Conservation (phyloP, 2,888 invertebrate genomes). For the Lithophane socia region DNA sequence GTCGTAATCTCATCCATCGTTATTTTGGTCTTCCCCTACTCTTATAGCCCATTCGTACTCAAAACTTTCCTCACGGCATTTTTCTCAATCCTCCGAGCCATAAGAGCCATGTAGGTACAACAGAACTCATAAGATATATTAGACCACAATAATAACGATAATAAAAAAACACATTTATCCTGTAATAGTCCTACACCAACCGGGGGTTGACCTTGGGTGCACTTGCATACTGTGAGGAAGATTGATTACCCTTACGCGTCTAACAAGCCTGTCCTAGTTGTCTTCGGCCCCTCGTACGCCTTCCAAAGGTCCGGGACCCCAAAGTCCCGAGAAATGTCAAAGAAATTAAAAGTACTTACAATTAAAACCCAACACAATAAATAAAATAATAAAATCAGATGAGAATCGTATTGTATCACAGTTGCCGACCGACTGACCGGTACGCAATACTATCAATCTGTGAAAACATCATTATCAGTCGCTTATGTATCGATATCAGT, state of each 20-base stretch:
- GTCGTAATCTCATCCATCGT: background rate
- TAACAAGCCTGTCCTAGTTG: background rate
- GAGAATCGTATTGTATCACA: constrained; percentile 5
- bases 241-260: too few species aligned
- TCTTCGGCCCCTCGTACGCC: background rate
- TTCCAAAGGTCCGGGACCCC: background rate
- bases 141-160: background rate
- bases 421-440: constrained; percentile 17
- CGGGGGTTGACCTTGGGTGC: too few species aligned
- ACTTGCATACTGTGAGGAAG: too few species aligned
- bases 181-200: background rate
- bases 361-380: constrained; percentile 13
- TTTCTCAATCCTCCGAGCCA: background rate
- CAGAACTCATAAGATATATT: background rate
- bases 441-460: constrained; percentile 11
- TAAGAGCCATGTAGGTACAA: background rate
- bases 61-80: background rate
- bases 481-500: constrained; percentile 33
- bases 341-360: constrained; percentile 32
- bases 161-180: too few species aligned
- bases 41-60: background rate
- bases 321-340: background rate
- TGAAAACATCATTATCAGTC: constrained; percentile 37
- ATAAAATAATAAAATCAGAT: background rate
- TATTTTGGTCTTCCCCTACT: background rate